Evolutionary conservation across 1,140 invertebrate species (phyloP).

Genomic region (Steinernema feltiae): DNA sequence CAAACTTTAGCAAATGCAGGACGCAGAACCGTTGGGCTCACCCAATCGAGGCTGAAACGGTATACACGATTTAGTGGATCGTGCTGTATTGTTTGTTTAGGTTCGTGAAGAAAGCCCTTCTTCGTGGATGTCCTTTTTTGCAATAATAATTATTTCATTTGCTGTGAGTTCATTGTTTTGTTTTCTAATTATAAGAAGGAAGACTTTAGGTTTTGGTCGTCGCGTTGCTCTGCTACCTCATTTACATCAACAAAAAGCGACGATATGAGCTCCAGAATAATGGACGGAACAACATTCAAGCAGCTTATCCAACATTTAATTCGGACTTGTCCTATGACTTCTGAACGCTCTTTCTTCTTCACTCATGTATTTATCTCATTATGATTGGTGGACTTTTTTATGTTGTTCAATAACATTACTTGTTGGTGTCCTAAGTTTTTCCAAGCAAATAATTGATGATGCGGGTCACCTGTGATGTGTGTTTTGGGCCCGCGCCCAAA

Average conservation of each 20-base stretch:
- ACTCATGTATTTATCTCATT: no score
- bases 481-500: no score
- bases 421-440: no score
- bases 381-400: no score
- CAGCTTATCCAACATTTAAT: not conserved
- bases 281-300: not conserved
- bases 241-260: not conserved
- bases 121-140: not conserved
- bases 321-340: not conserved
- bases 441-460: no score
- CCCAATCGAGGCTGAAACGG: not conserved
- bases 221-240: not conserved
- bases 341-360: no score
- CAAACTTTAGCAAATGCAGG: not conserved
- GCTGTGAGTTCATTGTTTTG: no score
- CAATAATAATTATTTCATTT: not conserved
- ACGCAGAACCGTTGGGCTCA: not conserved
- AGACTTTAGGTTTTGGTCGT: not conserved
- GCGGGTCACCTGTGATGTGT: no score
- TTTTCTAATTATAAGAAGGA: no score
- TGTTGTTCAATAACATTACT: no score
- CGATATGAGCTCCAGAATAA: not conserved
- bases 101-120: not conserved
- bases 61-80: not conserved
- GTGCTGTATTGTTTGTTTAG: not conserved